Base-by-base conservation (phyloP, 2,888 invertebrate genomes). In the Mesopsocus fuscifrons region DNA sequence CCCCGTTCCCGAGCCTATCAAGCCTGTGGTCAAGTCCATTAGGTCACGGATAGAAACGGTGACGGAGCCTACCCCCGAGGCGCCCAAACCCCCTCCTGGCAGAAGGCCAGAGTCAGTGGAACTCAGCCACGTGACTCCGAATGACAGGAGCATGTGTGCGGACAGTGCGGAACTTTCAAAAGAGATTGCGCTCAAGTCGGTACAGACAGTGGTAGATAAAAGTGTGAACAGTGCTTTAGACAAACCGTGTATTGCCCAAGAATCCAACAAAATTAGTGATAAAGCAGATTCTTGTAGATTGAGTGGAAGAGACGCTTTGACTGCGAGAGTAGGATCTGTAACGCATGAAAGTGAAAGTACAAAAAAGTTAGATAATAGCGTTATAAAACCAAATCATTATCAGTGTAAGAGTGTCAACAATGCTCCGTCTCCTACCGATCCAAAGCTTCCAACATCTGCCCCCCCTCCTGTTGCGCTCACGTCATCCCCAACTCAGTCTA, bases 401-500 rank as follows among this genome's bases (percentile, higher is more conserved):
- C 38, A 16, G 20, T 20, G 15, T 20, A 38, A 38, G 20, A 38
- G 20, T 38, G 20, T 5, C 5, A 20, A 38, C n/a, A 20, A 13
- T 20, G 17, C 21, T 6, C 26, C 26, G 11, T 26, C 26, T 9
- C 8, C 11, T 6, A 26, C 11, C 6, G 17, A 35, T 46, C 48
- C 41, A 46, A 49, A 22, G 45, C 49, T 20, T 44, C 47, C 9
- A 45, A 47, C 21, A 43, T 41, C 31, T 23, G 16, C 42, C 35
- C 34, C 45, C 8, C 41, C 44, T 15, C 26, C 26, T 42, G 15
- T 38, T 48, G 22, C 34, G 21, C 31, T 26, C 44, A 13, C 47
- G 47, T 16, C 47, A 49, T 34, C 48, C 47, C 52, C 53, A 46
- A 45, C 47, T 42, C 41, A 47, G 34, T 48, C 48, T n/a, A n/a